phyloP scores from a whole-genome alignment of 2,797 vertebrate genomes.

The Podarcis siculus region DNA sequence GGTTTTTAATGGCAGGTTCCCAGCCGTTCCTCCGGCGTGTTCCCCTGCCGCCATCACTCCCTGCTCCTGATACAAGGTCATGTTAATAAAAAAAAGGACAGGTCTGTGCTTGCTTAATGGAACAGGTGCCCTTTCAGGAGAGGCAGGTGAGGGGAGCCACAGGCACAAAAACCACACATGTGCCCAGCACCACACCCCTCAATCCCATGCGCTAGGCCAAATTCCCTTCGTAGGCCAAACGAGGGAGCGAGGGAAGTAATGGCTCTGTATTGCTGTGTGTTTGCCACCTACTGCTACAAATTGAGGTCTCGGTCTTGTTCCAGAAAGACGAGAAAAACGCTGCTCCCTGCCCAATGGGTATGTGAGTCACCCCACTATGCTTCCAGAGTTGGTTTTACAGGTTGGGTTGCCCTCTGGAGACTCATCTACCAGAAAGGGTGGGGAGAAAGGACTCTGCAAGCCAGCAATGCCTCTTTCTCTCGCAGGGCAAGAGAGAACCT shows the following conservation, averaged over 20 bases:
- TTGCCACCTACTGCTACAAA: background rate
- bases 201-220: background rate
- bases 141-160: background rate
- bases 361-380: slow-evolving; percentile 1
- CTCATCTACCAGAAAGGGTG: background rate
- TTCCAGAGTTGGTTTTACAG: slow-evolving; percentile 12
- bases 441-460: background rate
- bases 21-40: background rate
- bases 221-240: background rate
- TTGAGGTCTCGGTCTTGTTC: background rate
- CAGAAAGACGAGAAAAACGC: background rate
- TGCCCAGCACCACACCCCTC: background rate
- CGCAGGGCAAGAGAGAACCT: background rate
- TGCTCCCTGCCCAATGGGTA: slow-evolving; percentile 31
- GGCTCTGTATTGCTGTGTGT: background rate
- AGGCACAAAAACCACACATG: background rate
- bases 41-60: background rate
- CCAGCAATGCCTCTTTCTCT: background rate
- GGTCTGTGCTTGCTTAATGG: background rate
- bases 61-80: background rate
- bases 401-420: slow-evolving; percentile 5
- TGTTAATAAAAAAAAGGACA: background rate
- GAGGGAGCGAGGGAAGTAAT: background rate
- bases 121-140: too few relatives aligned
- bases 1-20: background rate